Evolutionary conservation across 2,797 vertebrate genomes (phyloP).

Genomic region (Eulemur albifrons): DNA sequence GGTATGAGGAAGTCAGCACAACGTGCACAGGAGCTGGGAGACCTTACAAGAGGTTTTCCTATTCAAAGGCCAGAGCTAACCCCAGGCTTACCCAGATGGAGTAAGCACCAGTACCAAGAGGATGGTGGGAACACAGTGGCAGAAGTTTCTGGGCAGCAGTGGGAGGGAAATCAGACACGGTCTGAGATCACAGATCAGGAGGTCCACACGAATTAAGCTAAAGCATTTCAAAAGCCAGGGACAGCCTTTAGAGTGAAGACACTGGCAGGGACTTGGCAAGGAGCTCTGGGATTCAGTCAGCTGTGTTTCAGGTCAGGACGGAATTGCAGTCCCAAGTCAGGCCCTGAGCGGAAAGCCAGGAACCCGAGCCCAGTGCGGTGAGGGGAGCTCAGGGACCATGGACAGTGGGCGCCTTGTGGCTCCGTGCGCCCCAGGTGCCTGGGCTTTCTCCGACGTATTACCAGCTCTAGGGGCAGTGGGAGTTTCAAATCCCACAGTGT

Average conservation of each 20-base stretch:
- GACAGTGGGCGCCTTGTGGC: not conserved
- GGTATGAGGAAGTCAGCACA: not conserved
- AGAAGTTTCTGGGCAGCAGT: not conserved
- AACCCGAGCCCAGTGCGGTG: no score
- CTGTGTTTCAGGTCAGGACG: not conserved
- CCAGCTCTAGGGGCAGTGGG: not conserved
- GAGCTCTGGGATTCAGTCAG: not conserved
- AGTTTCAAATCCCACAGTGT: not conserved
- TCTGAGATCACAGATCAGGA: not conserved
- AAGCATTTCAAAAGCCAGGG: not conserved
- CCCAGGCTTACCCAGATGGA: no score
- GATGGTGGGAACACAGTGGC: not conserved
- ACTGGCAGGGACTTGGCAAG: not conserved
- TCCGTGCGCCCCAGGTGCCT: fast-evolving
- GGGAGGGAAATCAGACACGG: not conserved
- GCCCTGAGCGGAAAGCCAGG: not conserved
- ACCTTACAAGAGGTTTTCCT: not conserved
- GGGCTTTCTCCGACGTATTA: not conserved
- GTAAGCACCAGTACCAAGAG: not conserved
- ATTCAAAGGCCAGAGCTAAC: not conserved
- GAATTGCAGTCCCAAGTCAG: not conserved
- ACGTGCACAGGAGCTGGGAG: not conserved
- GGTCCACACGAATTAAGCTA: not conserved
- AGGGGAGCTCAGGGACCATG: not conserved
- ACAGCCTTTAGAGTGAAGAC: not conserved